Base-by-base conservation (phyloP, 2,888 invertebrate species). In the Lampropteryx suffumata region DNA sequence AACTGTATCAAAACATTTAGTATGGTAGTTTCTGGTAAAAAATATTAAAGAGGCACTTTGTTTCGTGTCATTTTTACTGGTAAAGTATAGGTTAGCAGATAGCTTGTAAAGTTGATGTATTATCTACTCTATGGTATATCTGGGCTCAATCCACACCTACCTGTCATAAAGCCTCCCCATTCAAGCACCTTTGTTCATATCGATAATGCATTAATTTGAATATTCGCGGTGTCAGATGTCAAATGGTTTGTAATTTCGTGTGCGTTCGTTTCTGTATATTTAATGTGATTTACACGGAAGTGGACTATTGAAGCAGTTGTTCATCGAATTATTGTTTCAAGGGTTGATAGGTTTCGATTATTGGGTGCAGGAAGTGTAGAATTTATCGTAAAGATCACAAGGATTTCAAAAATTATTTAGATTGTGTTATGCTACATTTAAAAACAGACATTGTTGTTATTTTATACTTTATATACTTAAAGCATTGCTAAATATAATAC, bases 161-260 rank as follows among this genome's bases (percentile, higher is more conserved):
- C 44, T 54, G 44, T 49, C 41, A 45, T 29, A 81, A 81, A 79
- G 70, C 70, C 73, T 71, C 79, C 84, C 82, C 75, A 81, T 74
- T 79, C 84, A 74, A 82, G 84, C 83, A 80, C 85, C 80, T 84
- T 79, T 50, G 50, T 46, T 77, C 74, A 65, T 82, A 88, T 89
- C 77, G 85, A 80, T 88, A 89, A 90, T 86, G 85, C 90, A 85
- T 87, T 89, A 90, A 90, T 90, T 90, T 88, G 85, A 88, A 90
- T 88, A 89, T 89, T 89, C 89, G 87, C 88, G 84, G 89, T 89
- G 89, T 90, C 89, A 89, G 81, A 89, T 90, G 89, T 90, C 89
- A 90, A 89, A 88, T 86, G 87, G 83, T 86, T 85, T 76, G 83
- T 89, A 89, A 89, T 89, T 89, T 85, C 76, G 68, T 80, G 73